phyloP scores from a whole-genome alignment of 1,140 invertebrate species.

The Agrilus planipennis region DNA sequence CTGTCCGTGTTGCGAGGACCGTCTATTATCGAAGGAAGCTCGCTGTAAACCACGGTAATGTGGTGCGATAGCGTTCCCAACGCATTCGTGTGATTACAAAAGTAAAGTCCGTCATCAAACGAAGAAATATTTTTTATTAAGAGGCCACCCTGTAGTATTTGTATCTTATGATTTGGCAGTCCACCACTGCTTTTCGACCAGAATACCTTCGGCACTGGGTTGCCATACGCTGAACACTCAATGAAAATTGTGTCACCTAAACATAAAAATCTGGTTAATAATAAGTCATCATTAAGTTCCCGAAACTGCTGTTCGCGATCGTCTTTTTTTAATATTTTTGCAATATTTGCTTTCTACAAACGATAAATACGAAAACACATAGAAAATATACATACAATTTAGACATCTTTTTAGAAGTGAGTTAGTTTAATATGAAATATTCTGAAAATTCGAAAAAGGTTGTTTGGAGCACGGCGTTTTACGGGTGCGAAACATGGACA shows the following conservation, averaged over 20 bases:
- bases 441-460: too few species aligned
- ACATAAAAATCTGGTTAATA: constrained; percentile 24
- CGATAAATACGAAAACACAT: too few species aligned
- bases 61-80: constrained; percentile 35
- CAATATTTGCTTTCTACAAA: too few species aligned
- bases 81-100: constrained; percentile 46
- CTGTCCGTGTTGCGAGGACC: constrained; percentile 44
- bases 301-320: not conserved
- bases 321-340: too few species aligned
- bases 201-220: constrained; percentile 42
- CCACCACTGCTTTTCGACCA: constrained; percentile 43
- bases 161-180: constrained; percentile 32
- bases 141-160: constrained; percentile 44
- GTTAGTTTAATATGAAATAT: too few species aligned
- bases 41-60: constrained; percentile 40
- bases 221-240: constrained; percentile 50
- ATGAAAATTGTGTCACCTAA: constrained; percentile 47
- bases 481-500: too few species aligned
- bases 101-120: constrained; percentile 57
- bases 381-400: too few species aligned
- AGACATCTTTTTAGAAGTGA: too few species aligned
- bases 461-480: too few species aligned
- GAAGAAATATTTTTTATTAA: constrained; percentile 46
- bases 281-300: not conserved
- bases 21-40: constrained; percentile 47